phyloP scores from a whole-genome alignment of 2,888 invertebrate species.

The Mystacides longicornis region DNA sequence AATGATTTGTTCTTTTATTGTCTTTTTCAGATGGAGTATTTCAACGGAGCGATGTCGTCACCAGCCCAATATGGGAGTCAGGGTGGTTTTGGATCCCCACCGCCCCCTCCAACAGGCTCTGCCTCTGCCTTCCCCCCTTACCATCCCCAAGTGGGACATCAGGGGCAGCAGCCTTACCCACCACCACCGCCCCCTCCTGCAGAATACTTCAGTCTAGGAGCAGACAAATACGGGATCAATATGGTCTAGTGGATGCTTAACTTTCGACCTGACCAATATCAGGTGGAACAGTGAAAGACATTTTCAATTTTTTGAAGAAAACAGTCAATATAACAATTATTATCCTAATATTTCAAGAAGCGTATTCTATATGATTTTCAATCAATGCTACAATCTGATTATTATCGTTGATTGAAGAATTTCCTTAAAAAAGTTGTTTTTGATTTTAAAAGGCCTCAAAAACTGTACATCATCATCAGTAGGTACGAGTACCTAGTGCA shows the following conservation, averaged over 20 bases:
- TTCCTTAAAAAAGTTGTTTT: too few relatives aligned
- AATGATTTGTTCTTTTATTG: too few relatives aligned
- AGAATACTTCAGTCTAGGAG: slow-evolving; percentile 42
- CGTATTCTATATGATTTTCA: not conserved
- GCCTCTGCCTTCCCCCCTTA: slow-evolving; percentile 27
- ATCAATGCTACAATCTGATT: too few relatives aligned
- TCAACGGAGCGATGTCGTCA: slow-evolving; percentile 43
- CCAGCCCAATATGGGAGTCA: slow-evolving; percentile 37
- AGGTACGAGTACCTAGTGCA: too few relatives aligned
- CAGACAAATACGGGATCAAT: slow-evolving; percentile 48
- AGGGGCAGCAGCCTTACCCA: slow-evolving; percentile 23
- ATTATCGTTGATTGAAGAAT: too few relatives aligned
- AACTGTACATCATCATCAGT: too few relatives aligned
- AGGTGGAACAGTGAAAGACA: not conserved
- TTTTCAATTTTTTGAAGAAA: not conserved
- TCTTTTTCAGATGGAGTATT: slow-evolving; percentile 44
- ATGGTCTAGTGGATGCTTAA: slow-evolving; percentile 41
- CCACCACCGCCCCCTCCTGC: slow-evolving; percentile 41
- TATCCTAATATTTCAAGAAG: too few relatives aligned
- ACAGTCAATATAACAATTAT: too few relatives aligned
- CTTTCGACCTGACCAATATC: not conserved
- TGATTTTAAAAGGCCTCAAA: too few relatives aligned
- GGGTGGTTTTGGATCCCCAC: slow-evolving; percentile 43
- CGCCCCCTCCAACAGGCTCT: slow-evolving; percentile 44
- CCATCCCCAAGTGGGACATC: slow-evolving; percentile 27